phyloP scores from a whole-genome alignment of 2,797 vertebrate species.

The Thamnophis elegans region DNA sequence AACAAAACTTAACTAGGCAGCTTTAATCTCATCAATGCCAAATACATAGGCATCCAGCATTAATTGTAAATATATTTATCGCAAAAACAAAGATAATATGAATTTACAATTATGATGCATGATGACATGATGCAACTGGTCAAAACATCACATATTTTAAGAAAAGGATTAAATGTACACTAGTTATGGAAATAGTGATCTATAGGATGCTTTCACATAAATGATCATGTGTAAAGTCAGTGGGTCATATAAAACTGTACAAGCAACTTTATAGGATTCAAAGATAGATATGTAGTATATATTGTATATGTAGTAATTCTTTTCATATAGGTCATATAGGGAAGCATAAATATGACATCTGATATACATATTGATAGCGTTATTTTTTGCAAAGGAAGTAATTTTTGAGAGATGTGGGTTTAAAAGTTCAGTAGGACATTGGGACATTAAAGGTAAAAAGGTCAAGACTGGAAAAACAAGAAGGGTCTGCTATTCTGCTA shows the following conservation, averaged over 20 bases:
- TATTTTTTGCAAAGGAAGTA: too few relatives aligned
- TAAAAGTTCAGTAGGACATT: too few relatives aligned
- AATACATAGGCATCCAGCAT: slow-evolving; percentile 8
- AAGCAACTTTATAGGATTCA: neutral
- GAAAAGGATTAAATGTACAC: neutral
- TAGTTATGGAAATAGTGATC: neutral
- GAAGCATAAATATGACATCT: neutral
- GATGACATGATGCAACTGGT: neutral
- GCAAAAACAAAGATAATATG: slow-evolving; percentile 23
- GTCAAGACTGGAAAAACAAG: too few relatives aligned
- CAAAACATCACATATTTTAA: neutral
- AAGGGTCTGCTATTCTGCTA: too few relatives aligned
- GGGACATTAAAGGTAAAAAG: too few relatives aligned
- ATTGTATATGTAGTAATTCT: neutral
- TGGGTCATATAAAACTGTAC: neutral
- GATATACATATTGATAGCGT: neutral
- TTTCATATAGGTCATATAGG: neutral
- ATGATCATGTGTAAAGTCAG: neutral
- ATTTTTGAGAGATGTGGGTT: too few relatives aligned
- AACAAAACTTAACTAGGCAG: slow-evolving; percentile 38
- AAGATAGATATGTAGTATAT: neutral
- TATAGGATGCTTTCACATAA: neutral
- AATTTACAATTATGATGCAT: neutral
- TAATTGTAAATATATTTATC: slow-evolving; percentile 14
- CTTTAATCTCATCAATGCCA: slow-evolving; percentile 30